Conservation (phyloP, 35 echinoderm and acorn worm species). For the Diadema setosum region DNA sequence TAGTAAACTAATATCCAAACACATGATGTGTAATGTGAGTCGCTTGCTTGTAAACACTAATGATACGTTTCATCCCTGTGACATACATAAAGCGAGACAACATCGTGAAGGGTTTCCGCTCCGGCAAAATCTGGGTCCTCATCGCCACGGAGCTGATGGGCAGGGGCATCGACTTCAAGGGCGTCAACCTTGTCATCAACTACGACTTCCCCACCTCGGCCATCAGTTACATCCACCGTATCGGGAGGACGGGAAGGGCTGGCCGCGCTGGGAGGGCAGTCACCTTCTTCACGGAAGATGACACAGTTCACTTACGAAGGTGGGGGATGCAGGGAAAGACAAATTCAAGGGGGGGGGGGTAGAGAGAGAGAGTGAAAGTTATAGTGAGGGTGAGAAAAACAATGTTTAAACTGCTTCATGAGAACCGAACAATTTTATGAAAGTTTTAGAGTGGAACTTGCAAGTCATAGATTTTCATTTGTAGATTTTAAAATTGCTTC, state of each 20-base stretch:
- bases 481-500: too few relatives aligned
- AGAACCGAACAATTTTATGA: too few relatives aligned
- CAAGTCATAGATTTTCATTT: too few relatives aligned
- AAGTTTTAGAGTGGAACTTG: too few relatives aligned
- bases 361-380: too few relatives aligned
- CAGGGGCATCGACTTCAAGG: conserved; percentile 97
- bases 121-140: conserved; percentile 96
- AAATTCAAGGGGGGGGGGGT: too few relatives aligned
- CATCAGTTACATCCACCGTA: conserved; percentile 96
- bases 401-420: too few relatives aligned
- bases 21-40: too few relatives aligned
- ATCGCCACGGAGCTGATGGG: conserved; percentile 97
- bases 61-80: not conserved
- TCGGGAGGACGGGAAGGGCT: conserved; percentile 87
- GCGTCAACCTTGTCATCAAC: conserved; percentile 94
- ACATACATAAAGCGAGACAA: conserved; percentile 69
- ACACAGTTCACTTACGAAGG: conserved; percentile 69
- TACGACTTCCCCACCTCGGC: conserved; percentile 98
- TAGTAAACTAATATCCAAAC: too few relatives aligned
- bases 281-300: conserved; percentile 93
- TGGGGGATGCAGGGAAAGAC: too few relatives aligned
- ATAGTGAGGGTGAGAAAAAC: too few relatives aligned
- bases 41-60: too few relatives aligned
- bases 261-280: conserved; percentile 73
- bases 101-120: conserved; percentile 75